Base-by-base conservation (phyloP, 2,888 invertebrate genomes). In the Halictus ligatus region DNA sequence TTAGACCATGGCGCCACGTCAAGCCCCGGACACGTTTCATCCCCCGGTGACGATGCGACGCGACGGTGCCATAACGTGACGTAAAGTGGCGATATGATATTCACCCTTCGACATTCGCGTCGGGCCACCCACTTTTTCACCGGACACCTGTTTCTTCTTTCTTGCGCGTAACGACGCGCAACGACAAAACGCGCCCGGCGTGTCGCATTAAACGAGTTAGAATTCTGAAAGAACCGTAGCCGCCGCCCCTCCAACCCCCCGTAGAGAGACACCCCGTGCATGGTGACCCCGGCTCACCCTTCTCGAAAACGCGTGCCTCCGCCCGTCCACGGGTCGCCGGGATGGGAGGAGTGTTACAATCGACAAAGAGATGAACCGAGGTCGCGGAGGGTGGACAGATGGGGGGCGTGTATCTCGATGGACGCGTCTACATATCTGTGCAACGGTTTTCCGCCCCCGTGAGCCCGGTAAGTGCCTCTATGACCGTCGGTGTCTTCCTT, bases 81-180 rank as follows among this genome's bases (percentile, higher is more conserved):
- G 91, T 92, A 93, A 94, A 94, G 93, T 94, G 92, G 92, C 93
- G 91, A 93, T 94, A 92, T 93, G 92, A 92, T 92, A 92, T 93
- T 92, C 92, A 93, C 93, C 93, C 93, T 88, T 88, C 83, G 78
- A 72, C 80, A 69, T 80, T 75, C 81, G 64, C 84, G 83, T 84
- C 72, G 84, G 84, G 89, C 89, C 92, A 89, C 91, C 92, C 92
- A 92, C 88, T 91, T 93, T 90, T 90, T 81, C 89, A 83, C 82
- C 48, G 90, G 90, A 94, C 94, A 94, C 94, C 94, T 94, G 94
- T 94, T 94, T 90, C 84, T 78, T 87, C 81, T 84, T 82, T 80
- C 48, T 71, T 48, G 29, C 35, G 15, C 35, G 40, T 48, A 64
- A 54, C 75, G 18, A 29, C 64, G 29, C 64, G 64, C 18, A 15